phyloP scores from a whole-genome alignment of 2,888 invertebrate species.

The Mamestra brassicae region DNA sequence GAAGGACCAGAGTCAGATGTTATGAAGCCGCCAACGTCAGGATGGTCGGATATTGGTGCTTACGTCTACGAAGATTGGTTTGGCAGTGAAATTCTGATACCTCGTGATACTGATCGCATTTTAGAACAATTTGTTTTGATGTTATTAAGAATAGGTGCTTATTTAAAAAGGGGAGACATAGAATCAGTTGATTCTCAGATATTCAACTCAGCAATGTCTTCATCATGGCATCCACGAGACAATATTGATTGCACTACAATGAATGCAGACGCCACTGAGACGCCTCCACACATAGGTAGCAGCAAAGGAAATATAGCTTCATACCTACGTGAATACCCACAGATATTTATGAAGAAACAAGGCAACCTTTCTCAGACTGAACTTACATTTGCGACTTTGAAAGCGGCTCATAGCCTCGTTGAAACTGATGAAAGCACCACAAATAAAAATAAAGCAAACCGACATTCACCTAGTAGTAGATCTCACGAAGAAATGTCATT shows the following conservation, averaged over 20 bases:
- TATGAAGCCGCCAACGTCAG: constrained; percentile 65
- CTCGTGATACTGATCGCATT: constrained; percentile 84
- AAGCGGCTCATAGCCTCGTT: constrained; percentile 33
- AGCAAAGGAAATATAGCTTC: constrained; percentile 78
- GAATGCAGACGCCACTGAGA: constrained; percentile 75
- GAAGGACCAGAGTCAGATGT: constrained; percentile 65
- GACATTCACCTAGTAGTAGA: constrained; percentile 4
- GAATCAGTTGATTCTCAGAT: constrained; percentile 66
- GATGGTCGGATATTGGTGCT: constrained; percentile 75
- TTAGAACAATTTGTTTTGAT: constrained; percentile 86
- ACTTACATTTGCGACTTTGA: constrained; percentile 35
- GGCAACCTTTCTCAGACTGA: constrained; percentile 67
- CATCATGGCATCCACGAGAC: constrained; percentile 51
- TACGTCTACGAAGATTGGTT: constrained; percentile 83
- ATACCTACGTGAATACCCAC: constrained; percentile 84
- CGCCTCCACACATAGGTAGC: constrained; percentile 78
- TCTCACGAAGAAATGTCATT: constrained; percentile 38
- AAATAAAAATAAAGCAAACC: constrained; percentile 16
- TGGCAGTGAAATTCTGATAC: constrained; percentile 80
- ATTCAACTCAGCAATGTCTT: constrained; percentile 59
- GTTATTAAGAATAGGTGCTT: constrained; percentile 82
- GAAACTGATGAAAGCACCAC: constrained; percentile 35
- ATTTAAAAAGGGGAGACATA: constrained; percentile 72
- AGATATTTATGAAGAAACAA: constrained; percentile 84
- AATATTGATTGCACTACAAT: constrained; percentile 67